Base-by-base conservation (phyloP, 2,113 vertebrate species). In the Dipodomys stephensi region DNA sequence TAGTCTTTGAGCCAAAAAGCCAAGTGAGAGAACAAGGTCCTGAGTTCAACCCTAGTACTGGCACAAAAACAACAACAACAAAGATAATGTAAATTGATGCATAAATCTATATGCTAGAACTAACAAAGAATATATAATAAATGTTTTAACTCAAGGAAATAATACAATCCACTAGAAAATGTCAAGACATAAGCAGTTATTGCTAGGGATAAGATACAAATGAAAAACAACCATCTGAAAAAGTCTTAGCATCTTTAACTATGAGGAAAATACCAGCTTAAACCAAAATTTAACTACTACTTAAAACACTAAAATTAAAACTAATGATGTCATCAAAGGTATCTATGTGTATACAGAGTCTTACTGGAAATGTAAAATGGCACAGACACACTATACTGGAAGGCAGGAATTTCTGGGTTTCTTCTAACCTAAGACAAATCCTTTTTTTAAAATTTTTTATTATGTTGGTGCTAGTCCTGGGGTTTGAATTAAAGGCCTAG, bases 231-330 rank as follows among this genome's bases (percentile, higher is more conserved):
- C 15, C 46, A 78, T 2, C 22, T 35, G n/a, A 62, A 84, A n/a
- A 30, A n/a, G 30, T 68, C 68, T 64, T 22, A 80, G 71, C 23
- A 35, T 57, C 7, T 69, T 88, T 53, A 79, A 18, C 6, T 13
- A 88, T 69, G 10, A 88, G 65, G 32, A 80, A 64, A 89, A 89
- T 80, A 46, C 4, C n/a, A 80, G n/a, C n/a, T 67, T 68, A 78
- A 80, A 19, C 7, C 10, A 88, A 89, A 77, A 68, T 16, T 16
- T 18, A 23, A 69, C 62, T 79, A 57, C 30, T 69, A 79, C 39
- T 53, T 32, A 79, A 27, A 53, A 79, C 16, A 68, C 7, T 35
- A 65, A 53, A 76, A 30, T 71, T 60, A 69, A 80, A 89, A 89
- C 39, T 2, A 57, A 10, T 4, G 32, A 20, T 23, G 25, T 16